Evolutionary conservation across 2,113 vertebrate genomes (phyloP).

Genomic region (Zeus faber): DNA sequence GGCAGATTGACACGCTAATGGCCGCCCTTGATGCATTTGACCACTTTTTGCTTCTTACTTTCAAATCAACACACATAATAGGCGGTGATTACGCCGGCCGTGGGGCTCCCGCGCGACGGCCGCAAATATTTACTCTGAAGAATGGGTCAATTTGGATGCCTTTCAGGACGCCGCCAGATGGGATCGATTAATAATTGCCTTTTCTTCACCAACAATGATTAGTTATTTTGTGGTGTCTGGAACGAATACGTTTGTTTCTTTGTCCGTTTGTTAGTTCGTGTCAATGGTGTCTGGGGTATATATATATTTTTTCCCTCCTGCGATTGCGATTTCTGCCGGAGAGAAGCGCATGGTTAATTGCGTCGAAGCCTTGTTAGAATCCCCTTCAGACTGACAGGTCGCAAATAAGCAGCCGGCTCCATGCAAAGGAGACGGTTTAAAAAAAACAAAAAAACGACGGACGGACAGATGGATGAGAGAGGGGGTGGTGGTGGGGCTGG

Average conservation of each 20-base stretch:
- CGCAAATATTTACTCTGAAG: constrained; percentile 60
- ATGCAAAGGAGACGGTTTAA: constrained; percentile 34
- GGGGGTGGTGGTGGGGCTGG: constrained; percentile 36
- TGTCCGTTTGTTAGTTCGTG: constrained; percentile 46
- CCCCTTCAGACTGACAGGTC: constrained; percentile 63
- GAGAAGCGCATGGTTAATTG: constrained; percentile 71
- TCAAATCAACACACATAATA: constrained; percentile 66
- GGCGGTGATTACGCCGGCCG: constrained; percentile 49
- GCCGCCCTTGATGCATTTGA: constrained; percentile 57
- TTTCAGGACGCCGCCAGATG: constrained; percentile 58
- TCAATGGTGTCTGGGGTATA: background rate
- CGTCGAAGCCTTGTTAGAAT: constrained; percentile 63
- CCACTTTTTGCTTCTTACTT: constrained; percentile 63
- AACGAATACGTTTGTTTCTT: constrained; percentile 27
- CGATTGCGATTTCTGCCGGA: constrained; percentile 55
- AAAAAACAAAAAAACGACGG: too few relatives aligned
- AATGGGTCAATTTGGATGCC: constrained; percentile 50
- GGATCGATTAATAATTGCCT: constrained; percentile 64
- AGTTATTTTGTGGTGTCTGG: constrained; percentile 53
- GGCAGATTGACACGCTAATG: constrained; percentile 57
- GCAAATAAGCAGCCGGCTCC: constrained; percentile 64
- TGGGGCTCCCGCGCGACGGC: constrained; percentile 25
- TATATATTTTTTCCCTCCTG: constrained; percentile 28
- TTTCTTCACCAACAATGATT: constrained; percentile 54
- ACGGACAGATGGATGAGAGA: constrained; percentile 53